Evolutionary conservation across 2,113 vertebrate genomes (phyloP).

Genomic region (Ornithorhynchus anatinus): DNA sequence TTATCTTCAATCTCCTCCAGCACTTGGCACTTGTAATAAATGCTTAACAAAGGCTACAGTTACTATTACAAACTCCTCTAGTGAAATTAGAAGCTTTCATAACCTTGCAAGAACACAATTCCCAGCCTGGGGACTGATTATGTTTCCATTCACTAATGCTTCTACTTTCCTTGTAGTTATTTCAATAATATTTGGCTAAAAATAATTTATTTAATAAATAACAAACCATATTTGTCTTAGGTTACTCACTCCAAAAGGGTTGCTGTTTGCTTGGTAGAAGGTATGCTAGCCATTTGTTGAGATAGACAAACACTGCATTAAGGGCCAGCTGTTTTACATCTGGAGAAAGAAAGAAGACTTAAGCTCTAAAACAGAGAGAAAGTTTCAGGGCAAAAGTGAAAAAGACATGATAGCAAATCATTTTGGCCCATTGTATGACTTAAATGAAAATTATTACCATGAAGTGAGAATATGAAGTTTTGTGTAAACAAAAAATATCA

Average conservation of each 20-base stretch:
- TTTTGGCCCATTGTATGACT: constrained; percentile 20
- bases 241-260: constrained; percentile 14
- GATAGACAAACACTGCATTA: constrained; percentile 20
- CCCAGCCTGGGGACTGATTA: no score
- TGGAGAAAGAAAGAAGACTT: constrained; percentile 40
- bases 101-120: no score
- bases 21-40: no score
- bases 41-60: no score
- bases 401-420: constrained; percentile 26
- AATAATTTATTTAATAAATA: constrained; percentile 30
- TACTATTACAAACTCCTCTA: no score
- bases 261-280: constrained; percentile 12
- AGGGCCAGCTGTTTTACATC: constrained; percentile 50
- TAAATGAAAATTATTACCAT: constrained; percentile 45
- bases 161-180: constrained; percentile 9
- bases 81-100: no score
- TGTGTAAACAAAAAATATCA: no score
- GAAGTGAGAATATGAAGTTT: constrained; percentile 31
- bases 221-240: constrained; percentile 20
- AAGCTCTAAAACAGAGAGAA: constrained; percentile 51
- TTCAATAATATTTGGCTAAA: constrained; percentile 12
- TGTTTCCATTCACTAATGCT: no score
- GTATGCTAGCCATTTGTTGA: neutral
- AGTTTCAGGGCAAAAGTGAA: constrained; percentile 39
- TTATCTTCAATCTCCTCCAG: no score